Base-by-base conservation (phyloP, 2,888 invertebrate species). In the Melipona bicolor region DNA sequence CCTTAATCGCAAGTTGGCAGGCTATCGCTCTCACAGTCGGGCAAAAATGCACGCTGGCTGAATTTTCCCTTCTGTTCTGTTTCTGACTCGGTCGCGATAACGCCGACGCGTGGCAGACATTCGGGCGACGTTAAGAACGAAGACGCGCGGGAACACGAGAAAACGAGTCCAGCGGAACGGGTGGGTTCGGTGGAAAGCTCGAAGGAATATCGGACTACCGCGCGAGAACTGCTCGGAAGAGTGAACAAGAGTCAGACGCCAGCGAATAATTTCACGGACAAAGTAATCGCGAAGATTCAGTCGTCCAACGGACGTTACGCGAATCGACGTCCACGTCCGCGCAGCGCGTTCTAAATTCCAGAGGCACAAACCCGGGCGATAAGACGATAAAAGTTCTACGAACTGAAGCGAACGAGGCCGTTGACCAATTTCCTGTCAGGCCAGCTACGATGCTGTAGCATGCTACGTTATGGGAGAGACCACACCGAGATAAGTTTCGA, bases 1-100 rank as follows among this genome's bases (percentile, higher is more conserved):
- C 73, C 84, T 79, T 84, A 84, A 84, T 84, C 79, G 69, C 70
- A 21, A 32, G 19, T 43, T 54, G 9, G 74, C 74, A 72, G 65
- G 43, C 56, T n/a, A 15, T 3, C 32, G 54, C 43, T 68, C 54
- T 62, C 61, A 17, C 50, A 43, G 65, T 11, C 21, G 24, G 17
- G 4, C n/a, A 64, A 65, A 73, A 77, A 67, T 59, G 15, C 62
- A 62, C 64, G 64, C 50, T 43, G 24, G 21, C 36, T 13, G 4
- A 43, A 27, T 64, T 59, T 50, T 24, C 9, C 24, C 17, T 21
- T 15, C 6, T 11, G 27, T 27, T 43, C 61, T 62, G 61, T 70
- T 27, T 52, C 54, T 21, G 61, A 79, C 67, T 32, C 32, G 52
- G n/a, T 27, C 49, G 62, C 24, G 69, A 69, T 36, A 76, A 61